Percentiles rank a stretch among this genome's conserved stretches.
Evolutionary conservation across 2,888 invertebrate species (phyloP).

Genomic region (Cheilosia vernalis): DNA sequence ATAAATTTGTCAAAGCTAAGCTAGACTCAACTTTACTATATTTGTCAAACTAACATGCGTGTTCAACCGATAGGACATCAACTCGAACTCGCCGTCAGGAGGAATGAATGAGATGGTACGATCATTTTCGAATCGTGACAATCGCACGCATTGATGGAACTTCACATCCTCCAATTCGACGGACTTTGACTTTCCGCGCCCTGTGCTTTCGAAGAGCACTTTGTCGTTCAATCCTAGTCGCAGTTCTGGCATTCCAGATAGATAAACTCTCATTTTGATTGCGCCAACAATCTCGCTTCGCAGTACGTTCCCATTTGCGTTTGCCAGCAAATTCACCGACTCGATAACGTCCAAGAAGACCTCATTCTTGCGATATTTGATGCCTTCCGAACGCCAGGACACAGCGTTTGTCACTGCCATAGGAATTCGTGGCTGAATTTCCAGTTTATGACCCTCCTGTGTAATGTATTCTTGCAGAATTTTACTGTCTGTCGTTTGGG

Average conservation of each 20-base stretch:
- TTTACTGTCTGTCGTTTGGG: conserved; percentile 99
- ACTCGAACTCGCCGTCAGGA: conserved; percentile 99
- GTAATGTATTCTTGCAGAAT: conserved; percentile 99
- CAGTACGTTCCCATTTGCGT: conserved; percentile 97
- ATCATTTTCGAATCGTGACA: conserved; percentile 99
- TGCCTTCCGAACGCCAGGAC: conserved; percentile 99
- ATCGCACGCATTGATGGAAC: conserved; percentile 98
- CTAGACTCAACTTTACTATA: neutral
- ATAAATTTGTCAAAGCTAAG: neutral
- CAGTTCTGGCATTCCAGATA: conserved; percentile 99
- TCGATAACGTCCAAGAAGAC: conserved; percentile 99
- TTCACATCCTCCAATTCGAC: conserved; percentile 99
- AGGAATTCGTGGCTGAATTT: conserved; percentile 97
- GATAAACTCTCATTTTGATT: conserved; percentile 98
- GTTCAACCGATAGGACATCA: conserved; percentile 98
- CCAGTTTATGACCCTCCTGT: conserved; percentile 98
- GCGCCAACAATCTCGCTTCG: conserved; percentile 99
- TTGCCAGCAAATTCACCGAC: conserved; percentile 97
- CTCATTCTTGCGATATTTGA: conserved; percentile 99
- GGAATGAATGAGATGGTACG: conserved; percentile 99
- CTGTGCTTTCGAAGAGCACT: conserved; percentile 98
- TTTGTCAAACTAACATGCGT: conserved; percentile 88
- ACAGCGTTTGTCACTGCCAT: conserved; percentile 99
- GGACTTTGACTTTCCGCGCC: conserved; percentile 98
- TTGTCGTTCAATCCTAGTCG: conserved; percentile 98